Evolutionary conservation across 2,113 vertebrate genomes (phyloP).

Genomic region (Cephalopterus ornatus): DNA sequence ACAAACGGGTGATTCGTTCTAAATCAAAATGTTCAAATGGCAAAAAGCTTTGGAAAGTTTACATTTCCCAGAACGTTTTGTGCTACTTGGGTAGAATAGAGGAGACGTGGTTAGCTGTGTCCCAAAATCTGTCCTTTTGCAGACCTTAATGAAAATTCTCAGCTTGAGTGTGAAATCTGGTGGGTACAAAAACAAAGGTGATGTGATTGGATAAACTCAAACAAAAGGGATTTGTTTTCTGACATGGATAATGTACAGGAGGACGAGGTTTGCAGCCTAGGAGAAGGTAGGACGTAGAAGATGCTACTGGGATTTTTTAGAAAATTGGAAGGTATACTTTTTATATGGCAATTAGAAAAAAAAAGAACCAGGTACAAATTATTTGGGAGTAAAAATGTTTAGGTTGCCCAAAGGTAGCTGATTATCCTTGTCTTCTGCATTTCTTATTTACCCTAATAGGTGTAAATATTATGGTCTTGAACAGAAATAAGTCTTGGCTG

Average conservation of each 20-base stretch:
- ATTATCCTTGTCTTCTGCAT: not conserved
- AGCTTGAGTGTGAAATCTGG: conserved; percentile 17
- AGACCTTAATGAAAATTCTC: conserved; percentile 39
- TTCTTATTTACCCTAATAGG: not conserved
- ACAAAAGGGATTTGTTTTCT: not conserved
- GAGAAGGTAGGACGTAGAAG: not conserved
- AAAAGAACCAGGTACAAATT: not conserved
- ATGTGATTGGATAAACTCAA: not conserved
- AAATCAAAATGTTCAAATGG: not conserved
- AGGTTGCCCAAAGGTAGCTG: not conserved
- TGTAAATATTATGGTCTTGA: not conserved
- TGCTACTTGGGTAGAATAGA: not conserved
- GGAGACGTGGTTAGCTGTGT: not conserved
- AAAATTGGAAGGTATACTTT: not conserved
- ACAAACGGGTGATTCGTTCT: not conserved
- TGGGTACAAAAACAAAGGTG: not conserved
- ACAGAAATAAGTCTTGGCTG: not conserved
- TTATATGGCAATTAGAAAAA: not conserved
- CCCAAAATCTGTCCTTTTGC: not conserved
- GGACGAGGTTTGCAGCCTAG: not conserved
- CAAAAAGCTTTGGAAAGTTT: not conserved
- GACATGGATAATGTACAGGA: not conserved
- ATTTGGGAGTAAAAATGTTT: not conserved
- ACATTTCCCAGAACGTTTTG: not conserved
- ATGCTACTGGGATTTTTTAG: not conserved